Percentiles rank a stretch among this genome's conserved stretches.
These are phyloP conservation scores for Peromyscus maniculatus DNA, from an alignment of 2,113 vertebrate genomes.

Conservation along the genomic window DNA sequence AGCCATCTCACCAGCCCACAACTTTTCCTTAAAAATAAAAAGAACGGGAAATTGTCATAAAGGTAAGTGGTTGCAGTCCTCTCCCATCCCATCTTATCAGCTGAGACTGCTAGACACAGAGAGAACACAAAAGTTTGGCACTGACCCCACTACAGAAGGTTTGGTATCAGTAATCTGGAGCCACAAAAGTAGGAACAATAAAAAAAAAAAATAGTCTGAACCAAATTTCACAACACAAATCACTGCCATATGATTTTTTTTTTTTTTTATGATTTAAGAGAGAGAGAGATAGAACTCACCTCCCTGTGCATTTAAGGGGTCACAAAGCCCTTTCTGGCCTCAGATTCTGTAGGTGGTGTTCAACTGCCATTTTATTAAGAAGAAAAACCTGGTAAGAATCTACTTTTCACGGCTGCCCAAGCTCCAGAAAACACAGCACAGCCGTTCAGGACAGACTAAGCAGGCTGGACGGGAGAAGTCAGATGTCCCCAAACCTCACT, in stretches of 20 bases:
- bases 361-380: conserved; percentile 3
- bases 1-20: not conserved
- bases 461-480: not conserved
- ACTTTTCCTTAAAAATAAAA: conserved; percentile 37
- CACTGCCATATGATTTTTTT: not conserved
- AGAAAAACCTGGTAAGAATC: not conserved
- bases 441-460: not conserved
- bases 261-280: not conserved
- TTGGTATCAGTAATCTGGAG: not conserved
- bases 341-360: not conserved
- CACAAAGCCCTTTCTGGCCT: not conserved
- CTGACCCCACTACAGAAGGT: not conserved
- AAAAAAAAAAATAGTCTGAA: not conserved
- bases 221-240: not conserved
- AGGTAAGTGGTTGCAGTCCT: not conserved
- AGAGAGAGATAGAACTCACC: not conserved
- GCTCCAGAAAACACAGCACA: not conserved
- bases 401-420: not conserved
- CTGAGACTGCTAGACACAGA: not conserved
- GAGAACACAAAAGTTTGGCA: not conserved
- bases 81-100: not conserved
- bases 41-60: not conserved
- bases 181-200: not conserved
- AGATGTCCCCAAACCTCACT: not conserved
- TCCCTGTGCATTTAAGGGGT: not conserved